Base-by-base conservation (phyloP, 2,797 vertebrate species). In the Tympanoctomys barrerae region DNA sequence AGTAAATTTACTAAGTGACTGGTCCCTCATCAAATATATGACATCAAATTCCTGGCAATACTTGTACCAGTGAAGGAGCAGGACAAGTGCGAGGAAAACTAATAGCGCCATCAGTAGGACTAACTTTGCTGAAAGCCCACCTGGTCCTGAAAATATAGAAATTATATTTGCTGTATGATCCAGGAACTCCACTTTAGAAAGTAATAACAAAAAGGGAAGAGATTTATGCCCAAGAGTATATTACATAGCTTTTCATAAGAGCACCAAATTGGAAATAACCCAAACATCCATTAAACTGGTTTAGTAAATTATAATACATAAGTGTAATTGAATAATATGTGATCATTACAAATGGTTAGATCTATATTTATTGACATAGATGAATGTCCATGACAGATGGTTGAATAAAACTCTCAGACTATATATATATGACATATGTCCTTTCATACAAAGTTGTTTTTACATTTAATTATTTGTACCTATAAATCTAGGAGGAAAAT, bases 281-380 rank as follows among this genome's bases (percentile, higher is more conserved):
- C 79, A 96, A 83, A 66, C 39, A 84, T 82, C n/a, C 80, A 78
- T 89, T 96, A 94, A 90, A 89, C 31, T 82, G 79, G 89, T 68
- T 87, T 96, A 93, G 61, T 96, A 94, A 96, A 95, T 97, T 97
- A 94, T 71, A 83, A 64, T 92, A 59, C 46, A 75, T 87, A 95
- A 86, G 54, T 91, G n/a, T 75, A 94, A 80, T 89, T 83, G 75
- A 91, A 92, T 96, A 96, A 92, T 81, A 79, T 87, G 66, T 92
- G 92, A 96, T 57, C 28, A 73, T 94, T 96, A 94, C 64, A 97
- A 91, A 94, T 85, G 70, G 71, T 73, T 49, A 90, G 75, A 92
- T 91, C 66, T 93, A 71, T 96, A 91, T 91, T 95, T 92, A 94
- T 96, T 96, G 93, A 97, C 91, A 75, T 78, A 81, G 80, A 94